phyloP scores from a whole-genome alignment of 2,113 vertebrate genomes.

The Zapus hudsonius region DNA sequence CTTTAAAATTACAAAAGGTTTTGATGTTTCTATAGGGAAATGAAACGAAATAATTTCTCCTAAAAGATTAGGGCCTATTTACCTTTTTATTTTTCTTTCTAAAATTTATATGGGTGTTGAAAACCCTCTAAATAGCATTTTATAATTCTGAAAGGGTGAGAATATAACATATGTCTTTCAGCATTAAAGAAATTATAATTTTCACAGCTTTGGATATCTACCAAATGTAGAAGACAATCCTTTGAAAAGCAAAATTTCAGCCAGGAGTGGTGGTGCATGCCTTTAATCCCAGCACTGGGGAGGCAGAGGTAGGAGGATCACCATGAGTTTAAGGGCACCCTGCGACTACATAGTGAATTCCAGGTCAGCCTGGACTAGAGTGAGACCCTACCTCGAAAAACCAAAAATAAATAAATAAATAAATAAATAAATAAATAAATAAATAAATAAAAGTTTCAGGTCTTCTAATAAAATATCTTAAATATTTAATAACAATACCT shows the following conservation, averaged over 20 bases:
- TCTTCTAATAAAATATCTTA: slow-evolving; percentile 44
- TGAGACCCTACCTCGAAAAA: too few species aligned
- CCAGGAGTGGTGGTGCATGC: too few species aligned
- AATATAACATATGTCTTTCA: slow-evolving; percentile 22
- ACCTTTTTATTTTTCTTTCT: not conserved
- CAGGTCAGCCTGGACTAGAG: too few species aligned
- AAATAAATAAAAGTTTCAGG: not conserved
- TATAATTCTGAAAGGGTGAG: not conserved
- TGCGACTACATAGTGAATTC: too few species aligned
- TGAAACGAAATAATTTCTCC: slow-evolving; percentile 52
- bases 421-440: too few species aligned
- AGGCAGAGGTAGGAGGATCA: too few species aligned
- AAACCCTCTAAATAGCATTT: slow-evolving; percentile 20
- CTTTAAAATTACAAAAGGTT: slow-evolving; percentile 47
- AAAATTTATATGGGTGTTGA: not conserved
- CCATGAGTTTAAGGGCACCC: too few species aligned
- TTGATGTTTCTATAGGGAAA: slow-evolving; percentile 10
- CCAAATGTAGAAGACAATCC: not conserved
- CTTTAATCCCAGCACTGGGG: too few species aligned
- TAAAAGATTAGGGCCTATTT: slow-evolving; percentile 56
- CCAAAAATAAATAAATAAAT: too few species aligned
- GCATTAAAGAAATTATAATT: slow-evolving; percentile 50
- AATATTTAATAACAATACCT: slow-evolving; percentile 57
- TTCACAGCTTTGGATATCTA: slow-evolving; percentile 40
- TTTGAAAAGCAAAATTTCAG: slow-evolving; percentile 33